Base-by-base conservation (phyloP, 2,888 invertebrate genomes). In the Oligia latruncula region DNA sequence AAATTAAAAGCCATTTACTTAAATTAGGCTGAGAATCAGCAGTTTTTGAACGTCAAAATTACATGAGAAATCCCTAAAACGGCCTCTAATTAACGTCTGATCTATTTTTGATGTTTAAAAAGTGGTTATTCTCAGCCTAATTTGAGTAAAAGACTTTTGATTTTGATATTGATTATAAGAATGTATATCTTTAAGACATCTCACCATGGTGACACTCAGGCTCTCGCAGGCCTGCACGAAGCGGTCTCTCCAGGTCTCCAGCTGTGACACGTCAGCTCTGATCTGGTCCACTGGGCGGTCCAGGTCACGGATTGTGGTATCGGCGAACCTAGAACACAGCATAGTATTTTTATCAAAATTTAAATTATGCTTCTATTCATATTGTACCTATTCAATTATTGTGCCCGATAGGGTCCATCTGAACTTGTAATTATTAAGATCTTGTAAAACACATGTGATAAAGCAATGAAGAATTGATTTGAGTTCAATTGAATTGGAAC, bases 181-280 rank as follows among this genome's bases (percentile, higher is more conserved):
- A 65, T 35, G 4, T 35, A 52, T 66, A 29, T 29, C 4, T 15
- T 29, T 2, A 20, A 13, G 9, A 9, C 17, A 29, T 35, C 90
- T 86, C 91, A 98, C 97, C 92, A 97, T 95, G 35, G 96, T 92
- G 20, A 98, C 97, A 65, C 96, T 93, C 40, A 98, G 97, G 73
- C 97, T 97, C 85, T 98, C 98, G 74, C 98, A 98, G 2, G 98
- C 98, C 79, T 98, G 97, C 82, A 97, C 96, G 90, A 98, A 97
- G 66, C 98, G 97, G 90, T 98, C 98, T 66, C 98, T 97, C 98
- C 98, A 98, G 79, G 98, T 97, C 91, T 98, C 98, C 93, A 99
- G 86, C 88, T 98, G 97, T n/a, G 97, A 96, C 8, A 98, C 95
- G 89, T 98, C 98, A 55, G 97, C 94, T 77, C 95, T 96, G 87